phyloP scores from a whole-genome alignment of 2,113 vertebrate genomes.

The Microtus montanus region DNA sequence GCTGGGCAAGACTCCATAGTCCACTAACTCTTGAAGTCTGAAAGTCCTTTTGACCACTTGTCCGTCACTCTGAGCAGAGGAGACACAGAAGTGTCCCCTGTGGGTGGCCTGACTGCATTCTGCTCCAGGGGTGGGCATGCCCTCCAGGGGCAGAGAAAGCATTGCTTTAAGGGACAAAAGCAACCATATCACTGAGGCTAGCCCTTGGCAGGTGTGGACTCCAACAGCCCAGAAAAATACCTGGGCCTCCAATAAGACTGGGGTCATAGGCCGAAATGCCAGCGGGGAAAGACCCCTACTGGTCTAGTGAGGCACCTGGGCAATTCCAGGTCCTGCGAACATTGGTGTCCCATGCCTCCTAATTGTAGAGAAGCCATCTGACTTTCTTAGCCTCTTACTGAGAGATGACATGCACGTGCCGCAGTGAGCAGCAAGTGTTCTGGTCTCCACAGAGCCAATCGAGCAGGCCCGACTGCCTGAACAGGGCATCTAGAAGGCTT shows the following conservation, averaged over 20 bases:
- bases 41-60: not conserved
- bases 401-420: not conserved
- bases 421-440: no score
- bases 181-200: not conserved
- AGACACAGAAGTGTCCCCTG: not conserved
- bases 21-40: not conserved
- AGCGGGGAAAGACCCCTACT: not conserved
- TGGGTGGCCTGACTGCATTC: not conserved
- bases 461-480: not conserved
- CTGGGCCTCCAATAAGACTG: not conserved
- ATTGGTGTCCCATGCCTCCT: not conserved
- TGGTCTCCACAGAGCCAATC: not conserved
- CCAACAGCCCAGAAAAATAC: not conserved
- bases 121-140: accelerated
- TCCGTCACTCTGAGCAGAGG: not conserved
- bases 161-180: no score
- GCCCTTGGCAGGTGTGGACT: not conserved
- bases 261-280: not conserved
- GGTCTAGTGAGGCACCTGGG: not conserved
- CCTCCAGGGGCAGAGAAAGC: not conserved
- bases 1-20: no score
- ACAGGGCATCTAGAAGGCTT: not conserved
- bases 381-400: not conserved
- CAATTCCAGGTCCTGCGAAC: no score
- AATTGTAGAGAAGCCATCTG: not conserved